These are phyloP conservation scores for Lepus europaeus DNA, from an alignment of 2,113 vertebrate genomes.

Conservation along the genomic window DNA sequence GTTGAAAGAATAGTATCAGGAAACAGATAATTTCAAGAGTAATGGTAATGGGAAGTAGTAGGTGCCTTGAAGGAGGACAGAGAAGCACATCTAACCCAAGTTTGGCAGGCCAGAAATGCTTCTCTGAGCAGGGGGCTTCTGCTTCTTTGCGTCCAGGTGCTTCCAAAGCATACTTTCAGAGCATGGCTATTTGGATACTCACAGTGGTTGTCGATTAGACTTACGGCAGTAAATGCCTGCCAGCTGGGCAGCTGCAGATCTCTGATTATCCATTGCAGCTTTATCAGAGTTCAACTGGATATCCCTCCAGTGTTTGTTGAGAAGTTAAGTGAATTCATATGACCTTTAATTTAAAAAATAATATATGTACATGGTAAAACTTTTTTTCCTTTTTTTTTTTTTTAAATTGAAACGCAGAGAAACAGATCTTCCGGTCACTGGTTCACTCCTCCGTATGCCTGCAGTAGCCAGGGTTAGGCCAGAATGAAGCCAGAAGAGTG, in stretches of 20 bases:
- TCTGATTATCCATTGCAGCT: neutral
- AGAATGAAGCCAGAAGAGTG: too few relatives aligned
- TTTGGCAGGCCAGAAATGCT: neutral
- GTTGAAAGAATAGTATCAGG: neutral
- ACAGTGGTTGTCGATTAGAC: neutral
- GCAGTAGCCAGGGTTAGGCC: too few relatives aligned
- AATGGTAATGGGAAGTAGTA: neutral
- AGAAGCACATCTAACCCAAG: neutral
- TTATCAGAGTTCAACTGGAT: constrained; percentile 8
- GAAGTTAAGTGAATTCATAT: neutral
- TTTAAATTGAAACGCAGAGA: too few relatives aligned
- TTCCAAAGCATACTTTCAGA: neutral
- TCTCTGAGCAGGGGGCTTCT: neutral
- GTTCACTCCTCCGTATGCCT: too few relatives aligned
- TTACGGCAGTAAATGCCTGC: neutral
- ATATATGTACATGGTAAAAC: neutral
- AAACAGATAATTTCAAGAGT: neutral
- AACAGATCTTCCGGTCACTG: too few relatives aligned
- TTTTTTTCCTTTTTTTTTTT: neutral
- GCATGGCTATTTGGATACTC: neutral
- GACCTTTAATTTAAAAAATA: neutral
- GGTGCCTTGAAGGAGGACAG: neutral
- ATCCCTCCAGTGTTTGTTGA: neutral
- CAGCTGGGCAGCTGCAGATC: neutral
- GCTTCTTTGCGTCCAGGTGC: neutral